phyloP scores from a whole-genome alignment of 2,113 vertebrate species.

The Ondatra zibethicus region DNA sequence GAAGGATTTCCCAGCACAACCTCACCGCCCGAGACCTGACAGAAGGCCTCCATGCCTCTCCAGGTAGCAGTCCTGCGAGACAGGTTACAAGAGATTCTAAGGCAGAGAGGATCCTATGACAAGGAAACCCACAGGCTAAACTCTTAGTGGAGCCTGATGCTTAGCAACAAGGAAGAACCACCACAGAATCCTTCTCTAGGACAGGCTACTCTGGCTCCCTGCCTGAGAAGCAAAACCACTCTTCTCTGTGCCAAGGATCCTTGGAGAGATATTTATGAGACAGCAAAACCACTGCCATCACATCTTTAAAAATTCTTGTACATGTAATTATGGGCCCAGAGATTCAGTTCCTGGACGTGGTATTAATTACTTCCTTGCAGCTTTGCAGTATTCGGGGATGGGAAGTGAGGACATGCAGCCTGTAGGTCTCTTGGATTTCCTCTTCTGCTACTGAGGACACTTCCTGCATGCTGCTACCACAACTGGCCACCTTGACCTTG shows the following conservation, averaged over 20 bases:
- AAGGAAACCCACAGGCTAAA: background rate
- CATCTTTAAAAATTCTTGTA: conserved; percentile 60
- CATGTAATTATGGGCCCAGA: conserved; percentile 63
- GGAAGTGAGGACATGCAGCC: background rate
- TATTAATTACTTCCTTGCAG: conserved; percentile 63
- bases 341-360: conserved; percentile 60
- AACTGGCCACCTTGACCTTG: too few relatives aligned
- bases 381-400: background rate
- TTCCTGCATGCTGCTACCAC: rapidly evolving
- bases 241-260: conserved; percentile 7
- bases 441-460: background rate
- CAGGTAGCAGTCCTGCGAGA: background rate
- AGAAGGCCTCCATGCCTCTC: background rate
- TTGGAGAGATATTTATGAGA: conserved; percentile 69
- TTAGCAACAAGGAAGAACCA: too few relatives aligned
- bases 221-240: conserved; percentile 29
- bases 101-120: background rate
- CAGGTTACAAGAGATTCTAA: background rate
- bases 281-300: conserved; percentile 58
- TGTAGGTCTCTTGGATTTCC: background rate
- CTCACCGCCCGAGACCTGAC: too few relatives aligned
- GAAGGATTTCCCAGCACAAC: background rate
- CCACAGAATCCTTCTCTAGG: background rate
- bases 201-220: background rate
- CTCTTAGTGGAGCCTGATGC: background rate